phyloP scores from a whole-genome alignment of 2,888 invertebrate species.

The Caenorhabditis auriculariae region DNA sequence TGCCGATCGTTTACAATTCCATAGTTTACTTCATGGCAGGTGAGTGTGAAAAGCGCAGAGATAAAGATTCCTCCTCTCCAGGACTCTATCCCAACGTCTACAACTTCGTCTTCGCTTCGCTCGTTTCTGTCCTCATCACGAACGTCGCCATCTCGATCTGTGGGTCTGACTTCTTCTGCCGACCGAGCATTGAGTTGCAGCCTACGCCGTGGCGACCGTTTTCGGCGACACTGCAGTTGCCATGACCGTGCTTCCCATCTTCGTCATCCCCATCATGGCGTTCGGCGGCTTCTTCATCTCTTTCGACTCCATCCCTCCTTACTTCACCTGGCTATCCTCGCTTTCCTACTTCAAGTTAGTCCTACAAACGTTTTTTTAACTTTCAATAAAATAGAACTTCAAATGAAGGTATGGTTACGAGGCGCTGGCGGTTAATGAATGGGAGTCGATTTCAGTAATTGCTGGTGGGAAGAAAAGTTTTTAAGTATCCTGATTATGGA shows the following conservation, averaged over 20 bases:
- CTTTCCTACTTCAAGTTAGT: slow-evolving; percentile 44
- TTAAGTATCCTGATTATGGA: neutral
- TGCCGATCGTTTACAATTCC: slow-evolving; percentile 80
- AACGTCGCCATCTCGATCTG: slow-evolving; percentile 53
- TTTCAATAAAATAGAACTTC: neutral
- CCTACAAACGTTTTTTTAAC: neutral
- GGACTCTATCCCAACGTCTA: slow-evolving; percentile 52
- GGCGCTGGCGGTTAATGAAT: slow-evolving; percentile 48
- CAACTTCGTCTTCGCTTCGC: slow-evolving; percentile 72
- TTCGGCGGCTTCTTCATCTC: slow-evolving; percentile 95
- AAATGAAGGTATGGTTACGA: slow-evolving; percentile 47
- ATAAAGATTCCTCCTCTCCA: slow-evolving; percentile 38
- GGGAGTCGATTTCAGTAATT: slow-evolving; percentile 41
- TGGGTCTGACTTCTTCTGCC: slow-evolving; percentile 12
- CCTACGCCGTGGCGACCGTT: slow-evolving; percentile 86
- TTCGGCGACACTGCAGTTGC: slow-evolving; percentile 84
- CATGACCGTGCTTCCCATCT: slow-evolving; percentile 83
- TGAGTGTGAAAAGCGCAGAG: neutral
- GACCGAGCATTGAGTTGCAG: slow-evolving; percentile 67
- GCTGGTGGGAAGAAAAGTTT: slow-evolving; percentile 10
- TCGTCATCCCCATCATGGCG: slow-evolving; percentile 87
- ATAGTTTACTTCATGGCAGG: slow-evolving; percentile 88
- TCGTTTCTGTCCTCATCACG: slow-evolving; percentile 41
- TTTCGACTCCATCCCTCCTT: slow-evolving; percentile 68
- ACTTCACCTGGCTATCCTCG: slow-evolving; percentile 45